A percentile compares a stretch with the other conserved stretches of the same genome.
Evolutionary conservation across 2,797 vertebrate genomes (phyloP).

Genomic region (Tapirus indicus): DNA sequence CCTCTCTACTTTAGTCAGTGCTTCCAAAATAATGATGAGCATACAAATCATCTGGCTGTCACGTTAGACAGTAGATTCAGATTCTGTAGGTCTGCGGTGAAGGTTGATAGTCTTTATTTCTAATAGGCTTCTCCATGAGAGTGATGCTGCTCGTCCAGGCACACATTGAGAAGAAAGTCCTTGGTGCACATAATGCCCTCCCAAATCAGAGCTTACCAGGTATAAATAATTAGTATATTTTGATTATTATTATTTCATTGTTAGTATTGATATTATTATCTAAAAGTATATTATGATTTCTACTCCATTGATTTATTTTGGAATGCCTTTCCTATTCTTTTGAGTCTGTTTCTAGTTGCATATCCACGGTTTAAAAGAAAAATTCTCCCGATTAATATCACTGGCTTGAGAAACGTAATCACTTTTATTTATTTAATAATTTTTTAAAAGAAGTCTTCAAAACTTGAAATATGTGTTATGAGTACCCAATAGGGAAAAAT

Average conservation of each 20-base stretch:
- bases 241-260: neutral
- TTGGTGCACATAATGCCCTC: neutral
- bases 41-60: neutral
- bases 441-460: neutral
- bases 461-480: neutral
- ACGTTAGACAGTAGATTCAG: neutral
- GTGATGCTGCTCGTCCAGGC: rapidly evolving
- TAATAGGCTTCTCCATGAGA: neutral
- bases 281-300: neutral
- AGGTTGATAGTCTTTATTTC: neutral
- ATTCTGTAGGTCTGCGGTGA: neutral
- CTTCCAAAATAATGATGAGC: neutral
- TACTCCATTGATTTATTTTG: neutral
- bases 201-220: neutral
- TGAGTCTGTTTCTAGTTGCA: neutral
- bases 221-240: neutral
- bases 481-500: neutral
- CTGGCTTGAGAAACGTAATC: neutral
- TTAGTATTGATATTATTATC: neutral
- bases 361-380: neutral
- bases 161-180: neutral
- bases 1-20: neutral
- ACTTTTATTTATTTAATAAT: neutral
- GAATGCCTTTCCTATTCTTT: neutral
- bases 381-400: neutral